Evolutionary conservation across 2,797 vertebrate species (phyloP), one percentile per base, ranked within the genome.

Genomic region (Tokudaia tokunoshimensis): DNA sequence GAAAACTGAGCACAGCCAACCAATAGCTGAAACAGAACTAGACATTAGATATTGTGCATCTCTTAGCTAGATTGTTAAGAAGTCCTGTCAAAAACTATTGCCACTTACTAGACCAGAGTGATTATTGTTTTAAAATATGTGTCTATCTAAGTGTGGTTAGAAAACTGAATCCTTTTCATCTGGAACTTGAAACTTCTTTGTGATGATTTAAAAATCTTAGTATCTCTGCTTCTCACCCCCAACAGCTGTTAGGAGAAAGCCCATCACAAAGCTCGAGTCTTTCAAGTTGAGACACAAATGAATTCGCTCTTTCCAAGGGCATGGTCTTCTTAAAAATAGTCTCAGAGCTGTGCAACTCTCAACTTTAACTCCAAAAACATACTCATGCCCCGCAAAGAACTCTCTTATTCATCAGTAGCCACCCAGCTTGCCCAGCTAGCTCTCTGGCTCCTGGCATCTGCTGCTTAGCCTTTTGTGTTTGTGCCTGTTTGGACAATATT

Each of bases 181-280:
- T 20, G 93, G 41, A 90, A 57, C 24, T 85, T 65, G 55, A 93
- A 85, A 91, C 3, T 37, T 89, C 34, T 87, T 88, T 63, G n/a
- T 37, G 94, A 85, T 91, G 88, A 34, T 26, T 44, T 41, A 2
- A 86, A 85, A 89, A 52, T 70, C 31, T 4, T 59, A 41, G 70
- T 41, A 79, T 59, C 19, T 92, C 76, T 90, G 59, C 41, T 82
- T 91, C 75, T 95, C 20, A 12, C 83, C 63, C 78, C 34, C n/a
- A 55, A n/a, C 14, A 80, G 55, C 14, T 12, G 81, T 44, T 92
- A 75, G 41, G 70, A 47, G 37, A 92, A 93, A 37, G 17, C 44
- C 29, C 41, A 47, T 44, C 9, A 37, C 10, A 92, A 50, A 92
- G 52, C 63, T 93, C 50, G 44, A 22, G 61, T 59, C 86, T 52